Conservation (phyloP, 2,113 vertebrate species). For the Ciconia maguari region DNA sequence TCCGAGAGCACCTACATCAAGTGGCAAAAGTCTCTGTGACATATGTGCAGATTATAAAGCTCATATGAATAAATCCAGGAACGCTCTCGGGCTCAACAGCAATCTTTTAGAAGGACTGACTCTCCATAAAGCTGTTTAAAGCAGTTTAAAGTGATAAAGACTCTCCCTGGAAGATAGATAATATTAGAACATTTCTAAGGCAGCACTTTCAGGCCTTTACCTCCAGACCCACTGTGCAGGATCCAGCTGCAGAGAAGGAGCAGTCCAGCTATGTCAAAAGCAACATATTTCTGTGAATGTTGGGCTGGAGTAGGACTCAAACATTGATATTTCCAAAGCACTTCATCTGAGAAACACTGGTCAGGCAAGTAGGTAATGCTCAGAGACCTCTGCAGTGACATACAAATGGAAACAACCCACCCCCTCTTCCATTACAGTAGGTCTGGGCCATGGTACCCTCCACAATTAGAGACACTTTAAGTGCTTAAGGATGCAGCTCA, state of each 20-base stretch:
- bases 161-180: neutral
- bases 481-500: slow-evolving; percentile 23
- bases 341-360: neutral
- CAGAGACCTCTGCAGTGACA: slow-evolving; percentile 24
- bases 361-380: slow-evolving; percentile 15
- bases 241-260: neutral
- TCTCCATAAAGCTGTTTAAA: neutral
- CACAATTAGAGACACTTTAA: neutral
- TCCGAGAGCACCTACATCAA: neutral
- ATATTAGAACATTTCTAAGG: neutral
- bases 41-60: neutral
- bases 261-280: neutral
- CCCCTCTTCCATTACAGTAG: slow-evolving; percentile 12
- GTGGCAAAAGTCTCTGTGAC: neutral
- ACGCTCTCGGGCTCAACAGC: neutral
- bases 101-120: neutral
- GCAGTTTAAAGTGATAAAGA: neutral
- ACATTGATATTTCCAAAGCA: slow-evolving; percentile 6
- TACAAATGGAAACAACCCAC: slow-evolving; percentile 25
- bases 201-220: neutral
- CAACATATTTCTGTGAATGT: neutral
- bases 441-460: neutral
- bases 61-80: slow-evolving; percentile 8
- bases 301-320: neutral
- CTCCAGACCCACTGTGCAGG: neutral